phyloP scores from a whole-genome alignment of 1,140 invertebrate genomes.

The Brachionus angularis region DNA sequence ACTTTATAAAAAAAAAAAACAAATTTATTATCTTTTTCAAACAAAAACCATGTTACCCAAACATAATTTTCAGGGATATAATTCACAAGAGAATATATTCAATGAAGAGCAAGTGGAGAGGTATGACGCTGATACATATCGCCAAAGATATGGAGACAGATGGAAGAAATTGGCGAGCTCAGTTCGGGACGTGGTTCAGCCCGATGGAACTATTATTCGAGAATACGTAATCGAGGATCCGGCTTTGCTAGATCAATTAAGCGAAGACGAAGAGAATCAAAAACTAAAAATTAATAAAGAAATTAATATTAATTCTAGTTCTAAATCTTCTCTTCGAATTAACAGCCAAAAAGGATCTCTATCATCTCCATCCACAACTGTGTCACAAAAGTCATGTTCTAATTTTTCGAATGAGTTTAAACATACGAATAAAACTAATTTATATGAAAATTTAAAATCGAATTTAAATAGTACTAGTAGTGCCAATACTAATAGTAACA shows the following conservation, averaged over 20 bases:
- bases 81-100: conserved; percentile 32
- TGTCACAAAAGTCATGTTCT: conserved; percentile 1
- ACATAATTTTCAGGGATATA: neutral
- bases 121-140: conserved; percentile 22
- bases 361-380: neutral
- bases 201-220: conserved; percentile 41
- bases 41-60: neutral
- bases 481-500: conserved; percentile 28
- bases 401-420: conserved; percentile 25
- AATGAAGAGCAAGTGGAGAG: conserved; percentile 25
- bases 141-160: conserved; percentile 29
- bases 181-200: conserved; percentile 26
- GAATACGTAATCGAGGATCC: conserved; percentile 44
- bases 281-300: too few species aligned
- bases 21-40: too few species aligned
- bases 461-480: conserved; percentile 18
- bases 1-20: too few species aligned
- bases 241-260: conserved; percentile 18
- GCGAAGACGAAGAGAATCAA: conserved; percentile 37
- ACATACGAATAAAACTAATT: neutral
- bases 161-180: conserved; percentile 41
- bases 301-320: too few species aligned
- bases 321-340: too few species aligned
- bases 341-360: too few species aligned
- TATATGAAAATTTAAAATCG: too few species aligned